Evolutionary conservation across 2,797 vertebrate genomes (phyloP), one percentile per base, ranked within the genome.

Genomic region (Fistularia commersonii): DNA sequence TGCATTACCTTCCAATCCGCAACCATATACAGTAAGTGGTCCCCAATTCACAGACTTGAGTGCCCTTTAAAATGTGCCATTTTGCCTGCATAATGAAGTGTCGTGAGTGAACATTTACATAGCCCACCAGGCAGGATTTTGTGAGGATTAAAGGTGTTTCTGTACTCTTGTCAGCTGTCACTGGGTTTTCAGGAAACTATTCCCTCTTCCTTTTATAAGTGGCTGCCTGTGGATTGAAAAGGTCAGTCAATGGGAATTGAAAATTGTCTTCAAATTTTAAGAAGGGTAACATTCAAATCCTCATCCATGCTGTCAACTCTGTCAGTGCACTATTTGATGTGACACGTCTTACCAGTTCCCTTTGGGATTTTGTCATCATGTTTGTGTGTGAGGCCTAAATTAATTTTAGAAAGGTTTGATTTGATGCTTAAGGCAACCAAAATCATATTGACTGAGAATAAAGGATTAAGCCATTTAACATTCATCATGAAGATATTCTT

Each of bases 151-250:
- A 66, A 71, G 54, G 48, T 40, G 45, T 44, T 50, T 52, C 11
- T 51, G 49, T 70, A 51, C 69, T 64, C 75, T 74, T 78, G 56
- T 81, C 66, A 66, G 64, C 66, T 61, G 65, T 71, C 77, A 40
- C 11, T 23, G 52, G 48, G 33, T 57, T 53, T 74, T 74, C 62
- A 37, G 60, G 14, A 61, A 72, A 63, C 37, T 23, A 35, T 63
- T 64, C 68, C 54, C 32, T 43, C 54, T 50, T 64, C 61, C 40
- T 52, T 57, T 64, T 49, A 31, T 35, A 76, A 67, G 33, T 35
- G 35, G 11, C 51, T 38, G 57, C 48, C 13, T 80, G 39, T 10
- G 8, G 71, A 55, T 65, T 60, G 48, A 74, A 81, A 78, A 76
- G 78, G 80, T 81, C 76, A 79, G 37, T 58, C 41, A 41, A 1